phyloP scores from a whole-genome alignment of 2,113 vertebrate genomes.

The Circaetus cinerascens region DNA sequence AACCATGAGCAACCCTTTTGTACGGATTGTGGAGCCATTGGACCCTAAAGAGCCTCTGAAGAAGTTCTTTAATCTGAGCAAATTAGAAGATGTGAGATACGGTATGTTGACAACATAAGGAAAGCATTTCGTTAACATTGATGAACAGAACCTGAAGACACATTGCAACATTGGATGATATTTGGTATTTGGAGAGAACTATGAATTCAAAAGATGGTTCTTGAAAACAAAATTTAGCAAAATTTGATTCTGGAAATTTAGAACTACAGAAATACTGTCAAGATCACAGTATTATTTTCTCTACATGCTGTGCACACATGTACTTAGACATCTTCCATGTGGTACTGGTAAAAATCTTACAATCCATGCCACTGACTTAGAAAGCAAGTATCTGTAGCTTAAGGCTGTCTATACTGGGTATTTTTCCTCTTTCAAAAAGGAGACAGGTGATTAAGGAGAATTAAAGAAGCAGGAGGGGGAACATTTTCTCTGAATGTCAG shows the following conservation, averaged over 20 bases:
- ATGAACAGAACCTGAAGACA: neutral
- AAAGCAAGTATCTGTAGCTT: neutral
- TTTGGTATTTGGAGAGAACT: neutral
- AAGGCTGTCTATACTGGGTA: neutral
- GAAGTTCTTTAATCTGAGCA: constrained; percentile 89
- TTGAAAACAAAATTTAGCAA: neutral
- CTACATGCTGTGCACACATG: neutral
- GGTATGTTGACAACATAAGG: constrained; percentile 65
- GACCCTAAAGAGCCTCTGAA: constrained; percentile 78
- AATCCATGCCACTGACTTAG: neutral
- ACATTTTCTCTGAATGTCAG: neutral
- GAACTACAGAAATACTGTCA: neutral
- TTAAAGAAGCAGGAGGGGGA: neutral
- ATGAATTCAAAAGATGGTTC: neutral
- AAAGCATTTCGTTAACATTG: neutral
- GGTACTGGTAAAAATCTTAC: neutral
- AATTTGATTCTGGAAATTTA: neutral
- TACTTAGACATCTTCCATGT: neutral
- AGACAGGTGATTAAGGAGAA: neutral
- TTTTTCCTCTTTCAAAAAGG: neutral
- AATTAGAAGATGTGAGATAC: constrained; percentile 87
- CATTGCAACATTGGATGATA: neutral
- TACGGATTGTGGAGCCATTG: constrained; percentile 79
- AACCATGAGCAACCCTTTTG: constrained; percentile 86
- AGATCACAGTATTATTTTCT: neutral